Base-by-base conservation (phyloP, 2,113 vertebrate species). In the Mionectes macconnelli region DNA sequence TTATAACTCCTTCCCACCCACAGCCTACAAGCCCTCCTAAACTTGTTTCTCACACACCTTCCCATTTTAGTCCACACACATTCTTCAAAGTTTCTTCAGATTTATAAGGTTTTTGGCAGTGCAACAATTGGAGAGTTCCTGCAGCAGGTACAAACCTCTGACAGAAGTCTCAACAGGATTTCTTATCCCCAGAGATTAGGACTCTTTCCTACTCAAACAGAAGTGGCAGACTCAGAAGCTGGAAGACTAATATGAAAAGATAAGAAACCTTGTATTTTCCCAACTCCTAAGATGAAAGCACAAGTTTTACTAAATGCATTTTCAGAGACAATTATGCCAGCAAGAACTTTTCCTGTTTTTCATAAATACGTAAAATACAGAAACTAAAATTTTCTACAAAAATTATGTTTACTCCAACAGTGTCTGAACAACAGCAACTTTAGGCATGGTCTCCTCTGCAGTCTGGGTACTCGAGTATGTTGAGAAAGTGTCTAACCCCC, bases 381-480 rank as follows among this genome's bases (percentile, higher is more conserved):
- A 72, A 91, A 69, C 5, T 5, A 27, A 9, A 2, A 2, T 39
- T 86, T 75, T 72, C 39, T 37, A 17, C 44, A 55, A 68, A 70
- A 80, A 80, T 75, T 20, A 47, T 5, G 9, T 94, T 84, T 95
- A 81, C 72, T 90, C 49, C 27, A 88, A 52, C 22, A 80, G 6
- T 60, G 30, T 84, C 44, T 55, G 25, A 77, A 80, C 23, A 95
- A 84, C 94, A 97, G 86, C 90, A 92, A 53, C 33, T 69, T 72
- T 3, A 70, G 63, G 39, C 30, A 84, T 0, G 1, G 47, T n/a
- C 28, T 55, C 56, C 87, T 53, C 56, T 12, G 12, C 11, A 70
- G 14, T 35, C 35, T 74, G 47, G 52, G 5, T 59, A 44, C 17
- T 47, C 17, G 3, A 70, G 18, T 25, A 42, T 47, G 30, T 17